These are phyloP conservation scores for Rhabdomys pumilio DNA, from an alignment of 2,797 vertebrate genomes.

Conservation along the genomic window DNA sequence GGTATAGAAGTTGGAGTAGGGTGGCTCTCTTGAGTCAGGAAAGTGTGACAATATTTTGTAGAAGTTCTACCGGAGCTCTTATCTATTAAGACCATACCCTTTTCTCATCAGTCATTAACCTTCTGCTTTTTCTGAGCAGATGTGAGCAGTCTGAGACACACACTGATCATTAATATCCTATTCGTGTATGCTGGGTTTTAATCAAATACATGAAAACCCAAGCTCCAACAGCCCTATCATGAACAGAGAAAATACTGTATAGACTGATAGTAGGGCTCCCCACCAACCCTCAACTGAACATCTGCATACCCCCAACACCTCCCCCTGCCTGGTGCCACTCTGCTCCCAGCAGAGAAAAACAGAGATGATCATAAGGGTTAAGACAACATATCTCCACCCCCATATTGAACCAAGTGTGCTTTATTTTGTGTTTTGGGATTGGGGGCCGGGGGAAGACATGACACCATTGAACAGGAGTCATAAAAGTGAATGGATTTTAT, in stretches of 20 bases:
- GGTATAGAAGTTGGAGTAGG: not conserved
- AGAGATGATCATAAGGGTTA: conserved; percentile 8
- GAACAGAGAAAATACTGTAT: not conserved
- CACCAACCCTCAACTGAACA: not conserved
- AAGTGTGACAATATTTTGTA: not conserved
- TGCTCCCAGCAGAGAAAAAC: not conserved
- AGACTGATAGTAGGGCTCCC: not conserved
- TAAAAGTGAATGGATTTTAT: conserved; percentile 37
- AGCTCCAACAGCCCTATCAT: not conserved
- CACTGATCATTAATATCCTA: not conserved
- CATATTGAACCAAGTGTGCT: not conserved
- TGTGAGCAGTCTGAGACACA: not conserved
- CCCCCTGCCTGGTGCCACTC: not conserved
- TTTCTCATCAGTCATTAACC: conserved; percentile 10
- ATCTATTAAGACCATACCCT: not conserved
- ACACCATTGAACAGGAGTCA: not conserved
- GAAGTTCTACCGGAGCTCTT: not conserved
- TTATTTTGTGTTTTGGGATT: not conserved
- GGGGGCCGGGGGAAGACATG: not conserved
- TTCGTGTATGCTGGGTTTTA: not conserved
- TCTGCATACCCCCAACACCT: not conserved
- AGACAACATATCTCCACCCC: not conserved
- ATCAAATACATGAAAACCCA: not conserved
- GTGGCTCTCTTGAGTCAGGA: not conserved
- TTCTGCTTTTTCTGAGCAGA: not conserved